Conservation (phyloP, 2,113 vertebrate species). For the Ptychochromis oligacanthus region DNA sequence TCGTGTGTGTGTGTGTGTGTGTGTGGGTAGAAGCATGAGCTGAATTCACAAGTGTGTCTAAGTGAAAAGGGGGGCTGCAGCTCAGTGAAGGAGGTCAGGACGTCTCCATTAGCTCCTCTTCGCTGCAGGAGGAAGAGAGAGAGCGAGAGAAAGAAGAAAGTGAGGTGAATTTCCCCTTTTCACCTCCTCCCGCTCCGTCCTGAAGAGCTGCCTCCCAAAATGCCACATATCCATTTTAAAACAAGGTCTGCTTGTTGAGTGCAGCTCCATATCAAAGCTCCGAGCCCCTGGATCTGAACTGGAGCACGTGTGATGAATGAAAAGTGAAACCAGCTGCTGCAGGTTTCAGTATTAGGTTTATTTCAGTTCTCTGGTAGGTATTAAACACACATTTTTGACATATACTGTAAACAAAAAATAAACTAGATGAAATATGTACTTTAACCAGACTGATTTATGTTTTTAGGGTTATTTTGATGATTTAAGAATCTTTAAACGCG, state of each 20-base stretch:
- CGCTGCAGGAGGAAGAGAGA: neutral
- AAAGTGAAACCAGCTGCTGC: neutral
- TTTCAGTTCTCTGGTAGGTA: too few relatives aligned
- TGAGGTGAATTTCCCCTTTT: neutral
- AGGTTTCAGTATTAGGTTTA: too few relatives aligned
- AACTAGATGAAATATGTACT: too few relatives aligned
- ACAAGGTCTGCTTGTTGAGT: neutral
- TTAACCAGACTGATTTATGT: too few relatives aligned
- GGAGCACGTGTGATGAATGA: neutral
- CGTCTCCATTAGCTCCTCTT: conserved; percentile 16
- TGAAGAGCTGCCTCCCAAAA: neutral
- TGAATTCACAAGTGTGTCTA: conserved; percentile 6
- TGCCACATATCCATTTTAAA: conserved; percentile 6
- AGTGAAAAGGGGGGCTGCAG: neutral
- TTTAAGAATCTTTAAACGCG: too few relatives aligned
- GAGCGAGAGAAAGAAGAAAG: neutral
- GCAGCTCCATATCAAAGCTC: neutral
- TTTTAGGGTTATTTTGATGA: too few relatives aligned
- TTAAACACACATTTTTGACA: too few relatives aligned
- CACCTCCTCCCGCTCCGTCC: neutral
- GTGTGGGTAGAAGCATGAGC: neutral
- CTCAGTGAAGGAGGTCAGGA: conserved; percentile 9
- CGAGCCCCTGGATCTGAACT: neutral
- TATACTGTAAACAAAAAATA: too few relatives aligned
- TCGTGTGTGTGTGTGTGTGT: neutral